A percentile compares a stretch with the other conserved stretches of the same genome.
Conservation (phyloP, 2,888 invertebrate species). For the Agrotis exclamationis region DNA sequence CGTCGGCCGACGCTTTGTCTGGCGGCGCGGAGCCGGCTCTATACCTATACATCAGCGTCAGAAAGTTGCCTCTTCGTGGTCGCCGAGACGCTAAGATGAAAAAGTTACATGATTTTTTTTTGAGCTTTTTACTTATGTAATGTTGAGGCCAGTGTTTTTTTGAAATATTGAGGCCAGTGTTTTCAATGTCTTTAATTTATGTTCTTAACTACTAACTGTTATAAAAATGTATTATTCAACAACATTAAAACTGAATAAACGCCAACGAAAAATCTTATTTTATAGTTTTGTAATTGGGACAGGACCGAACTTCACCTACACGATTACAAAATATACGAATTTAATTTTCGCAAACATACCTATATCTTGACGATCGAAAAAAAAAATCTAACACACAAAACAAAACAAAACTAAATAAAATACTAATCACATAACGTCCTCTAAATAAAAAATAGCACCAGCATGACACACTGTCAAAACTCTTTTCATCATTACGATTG, state of each 20-base stretch:
- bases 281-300: too few relatives aligned
- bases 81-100: conserved; percentile 62
- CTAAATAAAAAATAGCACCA: conserved; percentile 2
- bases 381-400: too few relatives aligned
- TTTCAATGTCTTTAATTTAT: background rate
- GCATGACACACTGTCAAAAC: background rate
- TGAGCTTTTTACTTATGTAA: background rate
- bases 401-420: too few relatives aligned
- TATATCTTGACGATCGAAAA: too few relatives aligned
- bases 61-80: conserved; percentile 65
- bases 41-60: conserved; percentile 67
- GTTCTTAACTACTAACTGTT: too few relatives aligned
- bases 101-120: conserved; percentile 1
- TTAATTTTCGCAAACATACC: too few relatives aligned
- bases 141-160: too few relatives aligned
- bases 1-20: conserved; percentile 77
- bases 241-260: background rate
- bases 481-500: background rate
- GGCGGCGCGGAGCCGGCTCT: conserved; percentile 64
- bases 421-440: too few relatives aligned
- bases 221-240: background rate
- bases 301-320: too few relatives aligned
- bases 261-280: too few relatives aligned
- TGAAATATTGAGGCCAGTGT: too few relatives aligned
- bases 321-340: too few relatives aligned